Percentiles rank a stretch among this genome's conserved stretches.
phyloP scores from a whole-genome alignment of 2,113 vertebrate species.

The Pantherophis guttatus region DNA sequence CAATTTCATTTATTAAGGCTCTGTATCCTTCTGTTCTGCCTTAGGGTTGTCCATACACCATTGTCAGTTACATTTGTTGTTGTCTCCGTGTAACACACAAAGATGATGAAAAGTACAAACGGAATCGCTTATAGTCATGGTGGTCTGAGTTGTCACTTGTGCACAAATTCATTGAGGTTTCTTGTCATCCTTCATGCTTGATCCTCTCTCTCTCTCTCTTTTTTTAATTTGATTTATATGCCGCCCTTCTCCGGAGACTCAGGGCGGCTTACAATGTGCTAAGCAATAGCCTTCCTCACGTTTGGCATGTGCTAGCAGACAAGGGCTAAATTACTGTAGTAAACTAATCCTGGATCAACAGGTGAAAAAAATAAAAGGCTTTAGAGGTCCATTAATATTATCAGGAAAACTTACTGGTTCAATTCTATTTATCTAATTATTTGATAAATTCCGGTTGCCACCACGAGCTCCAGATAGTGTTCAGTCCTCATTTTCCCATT shows the following conservation, averaged over 20 bases:
- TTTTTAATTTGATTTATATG: too few species aligned
- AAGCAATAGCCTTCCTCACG: neutral
- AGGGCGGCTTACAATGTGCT: too few species aligned
- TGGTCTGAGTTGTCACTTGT: neutral
- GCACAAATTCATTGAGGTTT: neutral
- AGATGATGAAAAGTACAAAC: neutral
- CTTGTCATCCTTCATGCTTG: neutral
- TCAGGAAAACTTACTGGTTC: neutral
- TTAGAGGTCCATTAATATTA: neutral
- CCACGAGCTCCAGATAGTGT: neutral
- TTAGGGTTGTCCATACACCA: neutral
- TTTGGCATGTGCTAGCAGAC: neutral
- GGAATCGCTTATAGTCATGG: neutral
- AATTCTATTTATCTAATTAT: neutral
- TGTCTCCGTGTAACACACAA: neutral
- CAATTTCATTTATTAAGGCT: neutral
- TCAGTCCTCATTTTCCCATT: neutral
- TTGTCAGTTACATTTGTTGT: neutral
- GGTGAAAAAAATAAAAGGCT: neutral
- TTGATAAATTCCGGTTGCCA: neutral
- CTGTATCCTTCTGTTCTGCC: neutral
- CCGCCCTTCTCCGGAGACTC: too few species aligned
- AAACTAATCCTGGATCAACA: neutral
- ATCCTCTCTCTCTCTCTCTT: neutral
- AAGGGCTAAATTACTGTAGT: neutral